A percentile compares a stretch with the other conserved stretches of the same genome.
Conservation (phyloP, 1,140 invertebrate genomes). For the Drosophila sturtevanti region DNA sequence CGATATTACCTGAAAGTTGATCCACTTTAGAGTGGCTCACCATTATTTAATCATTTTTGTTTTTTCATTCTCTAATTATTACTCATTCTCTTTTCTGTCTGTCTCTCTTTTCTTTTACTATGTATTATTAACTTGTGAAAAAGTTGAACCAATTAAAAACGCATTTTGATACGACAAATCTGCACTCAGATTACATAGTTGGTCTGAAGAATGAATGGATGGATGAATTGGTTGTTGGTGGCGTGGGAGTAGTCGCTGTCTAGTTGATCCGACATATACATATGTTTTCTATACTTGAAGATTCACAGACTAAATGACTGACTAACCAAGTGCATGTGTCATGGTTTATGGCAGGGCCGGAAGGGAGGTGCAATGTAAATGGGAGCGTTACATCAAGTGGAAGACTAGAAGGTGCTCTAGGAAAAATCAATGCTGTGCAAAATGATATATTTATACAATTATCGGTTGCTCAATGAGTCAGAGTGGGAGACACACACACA, state of each 20-base stretch:
- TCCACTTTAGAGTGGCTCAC: too few relatives aligned
- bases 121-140: neutral
- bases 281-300: constrained; percentile 38
- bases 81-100: too few relatives aligned
- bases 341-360: neutral
- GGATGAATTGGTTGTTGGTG: neutral
- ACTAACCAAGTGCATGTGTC: constrained; percentile 9
- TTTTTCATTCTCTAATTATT: too few relatives aligned
- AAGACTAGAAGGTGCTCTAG: constrained; percentile 14
- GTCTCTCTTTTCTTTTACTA: too few relatives aligned
- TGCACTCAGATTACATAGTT: neutral
- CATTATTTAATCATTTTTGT: too few relatives aligned
- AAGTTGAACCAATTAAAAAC: neutral
- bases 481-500: neutral
- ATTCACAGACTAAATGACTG: constrained; percentile 14
- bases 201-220: neutral
- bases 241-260: constrained; percentile 4
- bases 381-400: constrained; percentile 9
- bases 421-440: constrained; percentile 50
- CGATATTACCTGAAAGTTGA: too few relatives aligned
- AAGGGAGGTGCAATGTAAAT: neutral
- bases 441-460: constrained; percentile 51
- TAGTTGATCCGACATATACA: constrained; percentile 27
- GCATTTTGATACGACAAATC: neutral
- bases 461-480: constrained; percentile 45